Conservation (phyloP, 2,888 invertebrate genomes). For the Cyrtodaria siliqua region DNA sequence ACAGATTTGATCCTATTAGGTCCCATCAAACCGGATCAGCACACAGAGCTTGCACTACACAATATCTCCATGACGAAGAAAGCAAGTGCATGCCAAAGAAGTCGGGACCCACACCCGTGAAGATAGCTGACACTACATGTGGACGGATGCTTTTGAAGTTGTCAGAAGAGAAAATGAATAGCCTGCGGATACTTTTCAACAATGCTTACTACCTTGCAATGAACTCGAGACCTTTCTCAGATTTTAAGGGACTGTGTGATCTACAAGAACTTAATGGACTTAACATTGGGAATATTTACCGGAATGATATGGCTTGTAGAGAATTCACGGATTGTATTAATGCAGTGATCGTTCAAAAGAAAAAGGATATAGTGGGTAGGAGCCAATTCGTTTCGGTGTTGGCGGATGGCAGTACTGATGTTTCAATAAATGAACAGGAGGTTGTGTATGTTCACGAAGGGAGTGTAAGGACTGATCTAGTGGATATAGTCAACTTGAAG, state of each 20-base stretch:
- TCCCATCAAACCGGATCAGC: no score
- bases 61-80: constrained; percentile 5
- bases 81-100: no score
- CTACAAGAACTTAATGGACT: constrained; percentile 26
- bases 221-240: constrained; percentile 26
- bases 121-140: not conserved
- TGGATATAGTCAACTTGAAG: constrained; percentile 15
- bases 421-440: constrained; percentile 18
- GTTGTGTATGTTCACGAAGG: constrained; percentile 22
- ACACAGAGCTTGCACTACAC: no score
- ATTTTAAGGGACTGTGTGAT: constrained; percentile 18
- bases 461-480: not conserved
- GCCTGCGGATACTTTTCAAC: constrained; percentile 23
- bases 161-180: constrained; percentile 9
- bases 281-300: constrained; percentile 27
- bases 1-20: no score
- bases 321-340: constrained; percentile 13
- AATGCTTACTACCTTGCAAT: constrained; percentile 26
- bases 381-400: constrained; percentile 22
- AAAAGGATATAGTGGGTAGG: not conserved
- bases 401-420: constrained; percentile 33
- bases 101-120: no score
- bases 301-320: constrained; percentile 7
- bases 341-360: constrained; percentile 2
- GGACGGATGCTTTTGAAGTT: not conserved